Percentiles rank a stretch among this genome's conserved stretches.
Evolutionary conservation across 2,797 vertebrate species (phyloP).

Genomic region (Myotis planiceps): DNA sequence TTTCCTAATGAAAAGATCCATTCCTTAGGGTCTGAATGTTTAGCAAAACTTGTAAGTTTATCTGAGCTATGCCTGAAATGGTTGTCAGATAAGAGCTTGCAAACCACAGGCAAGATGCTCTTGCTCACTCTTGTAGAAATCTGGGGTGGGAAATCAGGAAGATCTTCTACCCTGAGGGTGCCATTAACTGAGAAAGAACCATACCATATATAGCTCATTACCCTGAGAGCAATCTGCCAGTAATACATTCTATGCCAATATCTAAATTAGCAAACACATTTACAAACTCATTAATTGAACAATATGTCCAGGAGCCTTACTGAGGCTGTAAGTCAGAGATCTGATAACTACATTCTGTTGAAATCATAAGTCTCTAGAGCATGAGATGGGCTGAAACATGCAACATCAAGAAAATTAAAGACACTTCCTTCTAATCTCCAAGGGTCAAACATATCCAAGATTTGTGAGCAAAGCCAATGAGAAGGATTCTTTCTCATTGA

Average conservation of each 20-base stretch:
- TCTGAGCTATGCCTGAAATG: not conserved
- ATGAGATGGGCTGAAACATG: not conserved
- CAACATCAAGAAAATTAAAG: not conserved
- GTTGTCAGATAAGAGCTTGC: not conserved
- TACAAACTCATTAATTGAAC: slow-evolving; percentile 62
- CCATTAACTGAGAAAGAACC: not conserved
- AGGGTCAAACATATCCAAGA: not conserved
- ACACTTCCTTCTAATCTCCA: not conserved
- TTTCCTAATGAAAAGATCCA: not conserved
- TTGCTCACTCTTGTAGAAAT: not conserved
- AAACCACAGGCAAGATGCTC: not conserved
- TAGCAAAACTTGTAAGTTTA: slow-evolving; percentile 23
- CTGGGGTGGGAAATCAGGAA: not conserved
- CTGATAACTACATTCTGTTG: not conserved
- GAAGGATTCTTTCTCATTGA: not conserved
- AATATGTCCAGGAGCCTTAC: slow-evolving; percentile 9
- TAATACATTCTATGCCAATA: slow-evolving; percentile 50
- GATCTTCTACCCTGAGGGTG: not conserved
- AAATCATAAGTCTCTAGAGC: not conserved
- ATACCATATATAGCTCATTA: not conserved
- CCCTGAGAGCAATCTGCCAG: slow-evolving; percentile 4
- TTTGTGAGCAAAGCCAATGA: not conserved
- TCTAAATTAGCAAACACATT: slow-evolving; percentile 51
- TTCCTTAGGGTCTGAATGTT: not conserved
- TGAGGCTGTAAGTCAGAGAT: not conserved